Conservation (phyloP, 2,113 vertebrate genomes). For the Chrysemys picta region DNA sequence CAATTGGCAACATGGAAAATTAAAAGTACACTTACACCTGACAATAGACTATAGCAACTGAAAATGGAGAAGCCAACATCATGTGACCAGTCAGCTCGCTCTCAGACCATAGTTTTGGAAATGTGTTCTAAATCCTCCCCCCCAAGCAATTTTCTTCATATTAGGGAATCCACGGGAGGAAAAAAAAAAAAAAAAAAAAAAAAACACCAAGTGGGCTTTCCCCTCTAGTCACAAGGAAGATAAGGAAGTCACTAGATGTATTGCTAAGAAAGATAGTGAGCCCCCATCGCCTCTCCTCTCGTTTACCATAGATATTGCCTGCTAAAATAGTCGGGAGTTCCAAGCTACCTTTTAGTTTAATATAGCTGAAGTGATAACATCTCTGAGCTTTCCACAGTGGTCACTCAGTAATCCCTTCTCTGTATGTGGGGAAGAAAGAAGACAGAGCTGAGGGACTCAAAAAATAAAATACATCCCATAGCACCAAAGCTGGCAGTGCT, state of each 20-base stretch:
- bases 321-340: background rate
- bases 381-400: background rate
- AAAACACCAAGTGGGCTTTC: background rate
- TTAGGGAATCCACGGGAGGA: background rate
- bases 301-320: background rate
- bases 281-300: background rate
- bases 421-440: background rate
- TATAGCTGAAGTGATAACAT: background rate
- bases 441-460: background rate
- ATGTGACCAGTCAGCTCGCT: background rate
- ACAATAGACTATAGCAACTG: constrained; percentile 8
- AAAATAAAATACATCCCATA: background rate
- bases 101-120: background rate
- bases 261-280: background rate
- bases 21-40: background rate
- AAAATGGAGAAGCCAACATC: background rate
- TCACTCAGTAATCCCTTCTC: background rate
- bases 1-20: background rate
- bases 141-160: background rate
- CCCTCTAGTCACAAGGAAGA: background rate
- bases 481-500: background rate
- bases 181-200: too few species aligned
- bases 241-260: background rate
- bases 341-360: background rate
- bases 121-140: background rate